These are phyloP conservation scores for Pachliopta kotzebuea DNA, from an alignment of 2,888 invertebrate species.

Conservation along the genomic window DNA sequence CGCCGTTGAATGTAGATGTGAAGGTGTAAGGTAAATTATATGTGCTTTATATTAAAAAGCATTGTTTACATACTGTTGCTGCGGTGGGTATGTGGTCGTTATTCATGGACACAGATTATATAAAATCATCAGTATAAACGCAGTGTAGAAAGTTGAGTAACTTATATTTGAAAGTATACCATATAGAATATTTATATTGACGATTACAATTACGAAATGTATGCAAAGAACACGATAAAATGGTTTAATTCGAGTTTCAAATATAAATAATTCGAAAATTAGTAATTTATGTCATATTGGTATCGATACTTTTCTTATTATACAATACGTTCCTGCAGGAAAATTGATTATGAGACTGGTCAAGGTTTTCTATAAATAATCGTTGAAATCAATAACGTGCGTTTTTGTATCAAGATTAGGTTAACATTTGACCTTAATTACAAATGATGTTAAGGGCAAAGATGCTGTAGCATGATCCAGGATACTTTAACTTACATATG, in stretches of 20 bases:
- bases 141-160: not conserved
- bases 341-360: not conserved
- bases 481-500: too few relatives aligned
- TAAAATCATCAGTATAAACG: slow-evolving; percentile 16
- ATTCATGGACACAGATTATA: slow-evolving; percentile 10
- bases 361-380: not conserved
- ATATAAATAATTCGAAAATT: not conserved
- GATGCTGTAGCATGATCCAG: too few relatives aligned
- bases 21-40: slow-evolving; percentile 25
- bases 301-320: not conserved
- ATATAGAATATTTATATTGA: not conserved
- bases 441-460: too few relatives aligned
- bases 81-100: slow-evolving; percentile 5
- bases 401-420: too few relatives aligned
- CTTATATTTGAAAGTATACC: not conserved
- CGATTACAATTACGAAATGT: not conserved
- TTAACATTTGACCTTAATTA: too few relatives aligned
- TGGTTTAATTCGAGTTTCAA: not conserved
- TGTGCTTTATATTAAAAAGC: slow-evolving; percentile 20
- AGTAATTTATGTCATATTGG: not conserved
- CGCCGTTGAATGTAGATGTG: slow-evolving; percentile 30
- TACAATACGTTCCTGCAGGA: not conserved
- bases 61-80: slow-evolving; percentile 14
- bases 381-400: too few relatives aligned
- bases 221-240: not conserved